Evolutionary conservation across 2,888 invertebrate genomes (phyloP), one percentile per base, ranked within the genome.

Genomic region (Aphidius colemani): DNA sequence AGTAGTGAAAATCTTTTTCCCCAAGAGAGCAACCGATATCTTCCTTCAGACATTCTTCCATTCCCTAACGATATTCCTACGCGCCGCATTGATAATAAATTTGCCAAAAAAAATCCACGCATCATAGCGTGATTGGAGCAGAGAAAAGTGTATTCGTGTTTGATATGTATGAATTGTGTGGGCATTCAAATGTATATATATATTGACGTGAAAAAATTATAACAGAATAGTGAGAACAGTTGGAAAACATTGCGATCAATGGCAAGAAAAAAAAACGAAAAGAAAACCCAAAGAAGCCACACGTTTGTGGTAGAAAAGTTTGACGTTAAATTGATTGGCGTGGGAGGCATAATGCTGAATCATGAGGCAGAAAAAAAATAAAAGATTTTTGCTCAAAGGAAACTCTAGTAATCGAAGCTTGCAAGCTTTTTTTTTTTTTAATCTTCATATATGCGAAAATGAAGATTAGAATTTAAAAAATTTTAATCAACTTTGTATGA

Each of bases 241-340:
- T 49, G 30, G 53, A 41, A 62, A 59, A 63, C 5, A 30, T 50
- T 45, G 57, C 40, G 57, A 57, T 57, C 30, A 30, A 30, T 30
- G 4, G 30, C 30, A 30, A 30, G 30, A 30, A 30, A 30, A 30
- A 30, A 30, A 30, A 30, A 30, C 30, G 1, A 30, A 30, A 30
- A 30, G 30, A 30, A 30, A 30, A 5, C 1, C 30, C 30, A 30
- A 30, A 30, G 5, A 30, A 30, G 30, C 30, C 30, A 46, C 46
- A 6, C n/a, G 41, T 41, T 30, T 53, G 43, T 30, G 60, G 66
- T 65, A 56, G 64, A 65, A 63, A 65, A 77, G 73, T 78, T 79
- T 79, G 79, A 79, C 77, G 76, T 73, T 62, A 71, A 78, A 79
- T 78, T 78, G 78, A 79, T 79, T 72, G 76, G 66, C 53, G 46